These are phyloP conservation scores for Gasterosteus nipponicus DNA, from an alignment of 2,113 vertebrate species.

Conservation along the genomic window DNA sequence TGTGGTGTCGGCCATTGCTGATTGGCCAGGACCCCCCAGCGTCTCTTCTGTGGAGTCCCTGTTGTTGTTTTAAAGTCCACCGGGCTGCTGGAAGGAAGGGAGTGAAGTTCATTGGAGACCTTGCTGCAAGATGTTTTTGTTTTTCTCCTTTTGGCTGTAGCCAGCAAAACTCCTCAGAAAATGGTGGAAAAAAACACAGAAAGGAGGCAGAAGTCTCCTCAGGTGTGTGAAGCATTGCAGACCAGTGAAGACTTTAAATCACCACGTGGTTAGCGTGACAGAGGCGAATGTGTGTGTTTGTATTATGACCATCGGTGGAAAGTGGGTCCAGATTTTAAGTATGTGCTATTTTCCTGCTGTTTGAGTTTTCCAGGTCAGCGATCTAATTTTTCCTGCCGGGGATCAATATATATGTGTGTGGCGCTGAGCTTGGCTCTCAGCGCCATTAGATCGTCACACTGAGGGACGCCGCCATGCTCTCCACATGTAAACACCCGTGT, in stretches of 20 bases:
- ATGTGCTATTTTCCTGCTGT: neutral
- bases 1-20: neutral
- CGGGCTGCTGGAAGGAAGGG: conserved; percentile 10
- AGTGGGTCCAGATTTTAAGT: conserved; percentile 3
- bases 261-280: neutral
- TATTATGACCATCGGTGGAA: neutral
- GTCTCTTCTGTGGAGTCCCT: neutral
- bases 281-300: neutral
- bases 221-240: neutral
- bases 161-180: neutral
- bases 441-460: neutral
- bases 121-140: neutral
- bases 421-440: no score
- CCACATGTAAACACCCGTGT: neutral
- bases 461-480: neutral
- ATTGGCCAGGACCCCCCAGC: neutral
- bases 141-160: neutral
- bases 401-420: conserved; percentile 17
- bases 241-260: conserved; percentile 1
- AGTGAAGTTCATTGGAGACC: neutral
- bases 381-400: neutral
- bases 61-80: neutral
- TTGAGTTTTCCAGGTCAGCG: neutral
- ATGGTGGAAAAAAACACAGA: no score
- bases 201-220: no score